These are phyloP conservation scores for Lysiphlebus fabarum DNA, from an alignment of 1,140 invertebrate genomes.

Conservation along the genomic window DNA sequence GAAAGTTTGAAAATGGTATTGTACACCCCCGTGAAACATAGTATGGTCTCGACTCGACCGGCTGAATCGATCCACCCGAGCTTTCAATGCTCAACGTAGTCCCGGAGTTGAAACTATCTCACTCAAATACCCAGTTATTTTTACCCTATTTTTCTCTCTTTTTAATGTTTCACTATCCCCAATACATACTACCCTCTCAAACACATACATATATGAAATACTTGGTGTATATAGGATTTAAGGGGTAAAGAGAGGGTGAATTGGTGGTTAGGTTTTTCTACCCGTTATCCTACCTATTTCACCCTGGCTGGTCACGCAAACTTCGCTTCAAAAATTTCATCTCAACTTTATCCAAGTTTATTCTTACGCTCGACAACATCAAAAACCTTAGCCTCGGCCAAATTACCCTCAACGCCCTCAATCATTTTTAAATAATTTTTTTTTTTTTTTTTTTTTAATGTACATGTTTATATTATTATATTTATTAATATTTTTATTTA, in stretches of 20 bases:
- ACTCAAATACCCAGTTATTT: neutral
- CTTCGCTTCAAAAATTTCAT: conserved; percentile 44
- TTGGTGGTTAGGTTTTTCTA: conserved; percentile 2
- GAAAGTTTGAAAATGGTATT: conserved; percentile 3
- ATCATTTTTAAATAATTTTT: conserved; percentile 1
- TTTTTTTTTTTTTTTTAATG: neutral
- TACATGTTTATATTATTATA: neutral
- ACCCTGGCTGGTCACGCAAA: conserved; percentile 45
- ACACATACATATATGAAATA: conserved; percentile 5
- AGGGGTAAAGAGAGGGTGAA: neutral
- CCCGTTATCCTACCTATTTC: conserved; percentile 25
- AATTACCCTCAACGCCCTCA: conserved; percentile 2
- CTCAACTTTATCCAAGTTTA: conserved; percentile 22
- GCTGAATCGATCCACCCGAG: conserved; percentile 50
- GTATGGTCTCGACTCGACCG: conserved; percentile 51
- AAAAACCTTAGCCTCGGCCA: conserved; percentile 7
- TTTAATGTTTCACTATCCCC: neutral
- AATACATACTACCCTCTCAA: neutral
- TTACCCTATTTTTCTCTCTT: too few species aligned
- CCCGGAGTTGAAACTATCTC: conserved; percentile 25
- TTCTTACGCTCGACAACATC: conserved; percentile 11
- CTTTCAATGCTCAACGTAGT: conserved; percentile 33
- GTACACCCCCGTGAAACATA: conserved; percentile 35
- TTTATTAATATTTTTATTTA: neutral
- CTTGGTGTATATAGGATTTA: neutral